Conservation (phyloP, 2,888 invertebrate species). For the Elegia similella region DNA sequence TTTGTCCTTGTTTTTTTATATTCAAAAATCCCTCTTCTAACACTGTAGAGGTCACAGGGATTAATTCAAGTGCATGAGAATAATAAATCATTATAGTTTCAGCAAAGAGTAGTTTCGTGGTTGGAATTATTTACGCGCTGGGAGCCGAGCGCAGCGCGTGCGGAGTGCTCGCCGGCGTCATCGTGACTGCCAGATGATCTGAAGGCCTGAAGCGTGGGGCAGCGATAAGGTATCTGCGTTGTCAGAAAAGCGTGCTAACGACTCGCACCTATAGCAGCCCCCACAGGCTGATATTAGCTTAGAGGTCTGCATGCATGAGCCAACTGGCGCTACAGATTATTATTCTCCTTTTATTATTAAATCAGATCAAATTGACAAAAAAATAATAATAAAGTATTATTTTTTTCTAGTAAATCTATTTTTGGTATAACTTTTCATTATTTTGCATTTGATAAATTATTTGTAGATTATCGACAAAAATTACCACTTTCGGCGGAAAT, state of each 20-base stretch:
- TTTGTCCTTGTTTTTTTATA: constrained; percentile 35
- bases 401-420: too few relatives aligned
- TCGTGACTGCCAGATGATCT: constrained; percentile 44
- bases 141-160: constrained; percentile 45
- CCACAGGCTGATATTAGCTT: too few relatives aligned
- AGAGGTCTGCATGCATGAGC: too few relatives aligned
- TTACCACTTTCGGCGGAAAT: too few relatives aligned
- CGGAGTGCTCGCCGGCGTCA: constrained; percentile 48
- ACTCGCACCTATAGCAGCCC: not conserved
- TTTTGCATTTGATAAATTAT: too few relatives aligned
- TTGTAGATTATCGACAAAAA: too few relatives aligned
- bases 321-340: too few relatives aligned
- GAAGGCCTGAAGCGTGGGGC: constrained; percentile 2
- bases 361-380: too few relatives aligned
- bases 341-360: too few relatives aligned
- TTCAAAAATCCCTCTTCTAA: constrained; percentile 34
- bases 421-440: too few relatives aligned
- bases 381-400: too few relatives aligned
- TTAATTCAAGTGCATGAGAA: constrained; percentile 39
- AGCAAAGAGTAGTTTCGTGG: constrained; percentile 38
- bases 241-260: not conserved
- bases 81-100: constrained; percentile 52
- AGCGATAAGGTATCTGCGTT: not conserved
- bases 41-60: constrained; percentile 33
- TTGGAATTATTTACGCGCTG: constrained; percentile 47